phyloP scores from a whole-genome alignment of 1,140 invertebrate species.

The Macrostomum lignano region DNA sequence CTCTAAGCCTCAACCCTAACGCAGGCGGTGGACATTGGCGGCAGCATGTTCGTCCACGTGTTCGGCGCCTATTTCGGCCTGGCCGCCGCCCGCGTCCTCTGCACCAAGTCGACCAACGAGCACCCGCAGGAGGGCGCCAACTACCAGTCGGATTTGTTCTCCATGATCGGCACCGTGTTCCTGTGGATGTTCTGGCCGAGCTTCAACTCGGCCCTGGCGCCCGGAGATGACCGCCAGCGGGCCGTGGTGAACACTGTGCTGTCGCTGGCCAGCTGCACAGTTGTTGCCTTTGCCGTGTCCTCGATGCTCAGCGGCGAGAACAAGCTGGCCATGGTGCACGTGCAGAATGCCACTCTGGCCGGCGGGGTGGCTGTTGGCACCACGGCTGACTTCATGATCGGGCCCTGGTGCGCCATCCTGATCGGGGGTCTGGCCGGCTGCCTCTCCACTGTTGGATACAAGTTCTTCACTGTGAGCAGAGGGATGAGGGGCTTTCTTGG shows the following conservation, averaged over 20 bases:
- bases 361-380: conserved; percentile 31
- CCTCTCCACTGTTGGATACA: conserved; percentile 55
- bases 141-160: conserved; percentile 50
- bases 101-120: conserved; percentile 25
- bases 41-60: conserved; percentile 56
- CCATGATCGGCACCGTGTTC: conserved; percentile 66
- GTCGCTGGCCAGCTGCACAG: neutral
- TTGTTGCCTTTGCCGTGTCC: conserved; percentile 4
- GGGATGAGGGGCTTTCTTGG: too few relatives aligned
- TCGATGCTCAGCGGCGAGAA: conserved; percentile 1
- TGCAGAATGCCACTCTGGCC: conserved; percentile 18
- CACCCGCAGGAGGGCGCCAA: conserved; percentile 35
- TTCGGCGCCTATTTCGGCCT: conserved; percentile 72
- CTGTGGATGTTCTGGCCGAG: conserved; percentile 73
- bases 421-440: conserved; percentile 49
- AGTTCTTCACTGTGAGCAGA: too few relatives aligned
- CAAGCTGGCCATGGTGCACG: conserved; percentile 12
- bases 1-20: too few relatives aligned
- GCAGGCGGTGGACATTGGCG: too few relatives aligned
- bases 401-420: conserved; percentile 45
- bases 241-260: conserved; percentile 32
- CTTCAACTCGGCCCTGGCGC: conserved; percentile 46
- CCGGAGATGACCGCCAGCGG: conserved; percentile 40
- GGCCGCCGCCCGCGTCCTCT: conserved; percentile 37
- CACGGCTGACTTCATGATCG: conserved; percentile 41